A percentile compares a stretch with the other conserved stretches of the same genome.
phyloP scores from a whole-genome alignment of 2,888 invertebrate species.

The Elmis aenea region DNA sequence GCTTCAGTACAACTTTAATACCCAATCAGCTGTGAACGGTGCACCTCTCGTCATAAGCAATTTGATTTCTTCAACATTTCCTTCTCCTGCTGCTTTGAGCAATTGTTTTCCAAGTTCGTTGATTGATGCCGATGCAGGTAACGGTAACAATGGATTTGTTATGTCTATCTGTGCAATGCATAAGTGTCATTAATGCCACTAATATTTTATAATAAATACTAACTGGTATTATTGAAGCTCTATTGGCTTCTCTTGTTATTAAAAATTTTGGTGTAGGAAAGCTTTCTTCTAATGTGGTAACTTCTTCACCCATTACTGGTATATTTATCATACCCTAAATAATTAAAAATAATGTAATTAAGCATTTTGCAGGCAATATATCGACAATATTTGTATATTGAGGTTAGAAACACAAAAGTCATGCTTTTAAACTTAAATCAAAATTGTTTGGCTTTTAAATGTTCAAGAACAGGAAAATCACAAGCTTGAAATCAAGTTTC shows the following conservation, averaged over 20 bases:
- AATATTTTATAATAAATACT: constrained; percentile 23
- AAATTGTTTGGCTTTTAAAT: constrained; percentile 21
- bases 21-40: constrained; percentile 91
- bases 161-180: constrained; percentile 29
- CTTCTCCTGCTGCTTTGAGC: constrained; percentile 72
- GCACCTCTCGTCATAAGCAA: constrained; percentile 80
- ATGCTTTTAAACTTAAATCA: constrained; percentile 5
- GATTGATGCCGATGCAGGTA: constrained; percentile 44
- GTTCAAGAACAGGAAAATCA: constrained; percentile 43
- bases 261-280: constrained; percentile 24
- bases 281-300: constrained; percentile 8
- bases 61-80: constrained; percentile 70
- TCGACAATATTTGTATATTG: constrained; percentile 4
- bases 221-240: constrained; percentile 47
- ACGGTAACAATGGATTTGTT: constrained; percentile 27
- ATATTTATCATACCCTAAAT: not conserved
- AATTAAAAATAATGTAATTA: too few relatives aligned
- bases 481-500: constrained; percentile 53
- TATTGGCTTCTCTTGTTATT: constrained; percentile 27
- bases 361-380: too few relatives aligned
- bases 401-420: constrained; percentile 4
- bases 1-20: constrained; percentile 37
- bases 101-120: constrained; percentile 82
- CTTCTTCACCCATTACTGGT: constrained; percentile 10
- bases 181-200: not conserved